These are phyloP conservation scores for Hirtodrosophila histrioides DNA, from an alignment of 2,888 invertebrate genomes.

Conservation along the genomic window DNA sequence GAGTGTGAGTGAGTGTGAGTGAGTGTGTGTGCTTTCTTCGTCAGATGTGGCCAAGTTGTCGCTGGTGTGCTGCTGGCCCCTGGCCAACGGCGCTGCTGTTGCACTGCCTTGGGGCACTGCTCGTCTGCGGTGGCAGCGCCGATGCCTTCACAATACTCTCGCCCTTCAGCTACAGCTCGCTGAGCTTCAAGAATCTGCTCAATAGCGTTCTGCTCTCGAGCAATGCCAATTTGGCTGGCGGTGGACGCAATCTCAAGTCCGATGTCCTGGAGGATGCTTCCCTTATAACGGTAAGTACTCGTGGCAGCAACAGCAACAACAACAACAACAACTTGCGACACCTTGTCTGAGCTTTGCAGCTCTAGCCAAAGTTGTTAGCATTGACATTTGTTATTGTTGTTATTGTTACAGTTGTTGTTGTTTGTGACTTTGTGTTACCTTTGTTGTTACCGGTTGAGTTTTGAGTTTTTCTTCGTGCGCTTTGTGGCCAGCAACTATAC, in stretches of 20 bases:
- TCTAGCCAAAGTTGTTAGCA: conserved; percentile 38
- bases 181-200: conserved; percentile 82
- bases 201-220: conserved; percentile 82
- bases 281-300: conserved; percentile 81
- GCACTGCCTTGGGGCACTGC: conserved; percentile 64
- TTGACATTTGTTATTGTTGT: conserved; percentile 52
- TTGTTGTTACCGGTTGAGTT: conserved; percentile 43
- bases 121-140: conserved; percentile 72
- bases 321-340: conserved; percentile 6
- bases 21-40: not conserved
- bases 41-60: conserved; percentile 45
- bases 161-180: conserved; percentile 82
- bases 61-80: conserved; percentile 43
- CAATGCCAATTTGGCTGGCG: conserved; percentile 81
- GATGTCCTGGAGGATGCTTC: conserved; percentile 83
- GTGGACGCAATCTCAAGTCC: conserved; percentile 82
- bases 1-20: conserved; percentile 13
- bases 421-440: conserved; percentile 18
- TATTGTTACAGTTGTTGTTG: conserved; percentile 16
- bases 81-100: conserved; percentile 72
- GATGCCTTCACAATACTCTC: conserved; percentile 81
- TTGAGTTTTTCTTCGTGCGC: conserved; percentile 20
- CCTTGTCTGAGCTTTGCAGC: conserved; percentile 24
- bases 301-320: too few relatives aligned
- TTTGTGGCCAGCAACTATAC: conserved; percentile 23